These are phyloP conservation scores for Achatina immaculata DNA, from an alignment of 1,140 invertebrate species.

Conservation along the genomic window DNA sequence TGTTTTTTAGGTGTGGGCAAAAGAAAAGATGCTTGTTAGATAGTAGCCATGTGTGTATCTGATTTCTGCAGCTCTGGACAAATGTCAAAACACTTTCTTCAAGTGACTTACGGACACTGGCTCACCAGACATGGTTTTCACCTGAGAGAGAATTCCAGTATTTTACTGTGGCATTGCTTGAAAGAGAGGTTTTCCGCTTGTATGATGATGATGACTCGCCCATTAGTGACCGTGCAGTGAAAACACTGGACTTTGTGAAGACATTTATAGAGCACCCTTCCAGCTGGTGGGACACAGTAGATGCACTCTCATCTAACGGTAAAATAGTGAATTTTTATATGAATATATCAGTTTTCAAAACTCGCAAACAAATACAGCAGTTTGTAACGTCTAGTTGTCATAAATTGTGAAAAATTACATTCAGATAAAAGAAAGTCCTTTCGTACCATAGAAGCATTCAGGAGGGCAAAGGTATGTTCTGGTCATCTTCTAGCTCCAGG, in stretches of 20 bases:
- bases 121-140: constrained; percentile 36
- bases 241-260: constrained; percentile 36
- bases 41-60: neutral
- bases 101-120: constrained; percentile 18
- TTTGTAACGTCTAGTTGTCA: too few relatives aligned
- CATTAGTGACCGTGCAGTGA: neutral
- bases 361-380: too few relatives aligned
- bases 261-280: constrained; percentile 28
- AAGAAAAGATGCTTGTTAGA: too few relatives aligned
- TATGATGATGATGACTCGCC: constrained; percentile 9
- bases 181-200: constrained; percentile 8
- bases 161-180: constrained; percentile 33
- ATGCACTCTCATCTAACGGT: constrained; percentile 41
- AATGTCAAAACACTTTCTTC: constrained; percentile 20
- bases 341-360: neutral
- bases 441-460: too few relatives aligned
- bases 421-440: too few relatives aligned
- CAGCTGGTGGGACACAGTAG: constrained; percentile 50
- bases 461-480: too few relatives aligned
- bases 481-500: too few relatives aligned
- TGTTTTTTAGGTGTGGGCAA: too few relatives aligned
- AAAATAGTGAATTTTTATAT: neutral
- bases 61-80: constrained; percentile 32
- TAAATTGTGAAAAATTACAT: too few relatives aligned
- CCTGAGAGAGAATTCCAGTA: constrained; percentile 41